phyloP scores from a whole-genome alignment of 2,888 invertebrate species.

The Syrista parreyssii region DNA sequence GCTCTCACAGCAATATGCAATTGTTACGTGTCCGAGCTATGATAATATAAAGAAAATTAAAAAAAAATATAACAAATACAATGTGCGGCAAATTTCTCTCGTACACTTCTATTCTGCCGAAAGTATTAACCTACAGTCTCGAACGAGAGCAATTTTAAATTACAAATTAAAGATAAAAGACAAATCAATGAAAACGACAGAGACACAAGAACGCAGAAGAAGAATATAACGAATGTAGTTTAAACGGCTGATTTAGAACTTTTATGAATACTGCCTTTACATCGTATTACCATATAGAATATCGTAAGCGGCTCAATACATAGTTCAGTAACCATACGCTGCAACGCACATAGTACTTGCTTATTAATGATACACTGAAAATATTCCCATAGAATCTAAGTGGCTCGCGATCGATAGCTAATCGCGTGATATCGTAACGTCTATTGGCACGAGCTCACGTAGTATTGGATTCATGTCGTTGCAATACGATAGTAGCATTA shows the following conservation, averaged over 20 bases:
- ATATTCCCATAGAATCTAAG: background rate
- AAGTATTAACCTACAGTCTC: background rate
- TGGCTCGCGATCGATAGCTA: background rate
- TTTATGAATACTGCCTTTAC: slow-evolving; percentile 30
- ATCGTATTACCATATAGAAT: slow-evolving; percentile 20
- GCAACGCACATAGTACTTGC: background rate
- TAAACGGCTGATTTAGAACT: background rate
- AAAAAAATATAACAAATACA: background rate
- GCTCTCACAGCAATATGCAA: background rate
- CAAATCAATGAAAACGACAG: background rate
- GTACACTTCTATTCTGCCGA: background rate
- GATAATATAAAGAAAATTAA: background rate
- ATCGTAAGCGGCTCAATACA: slow-evolving; percentile 4
- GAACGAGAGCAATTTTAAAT: background rate
- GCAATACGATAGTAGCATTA: slow-evolving; percentile 12
- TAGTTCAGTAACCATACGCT: background rate
- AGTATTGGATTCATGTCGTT: background rate
- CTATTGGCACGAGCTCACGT: background rate
- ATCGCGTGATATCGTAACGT: background rate
- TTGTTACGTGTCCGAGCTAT: background rate
- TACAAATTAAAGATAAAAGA: background rate
- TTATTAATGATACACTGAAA: background rate
- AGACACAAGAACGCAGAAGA: background rate
- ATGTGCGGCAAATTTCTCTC: background rate
- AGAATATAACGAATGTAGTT: background rate